phyloP scores from a whole-genome alignment of 2,113 vertebrate genomes.

The Heptranchias perlo region DNA sequence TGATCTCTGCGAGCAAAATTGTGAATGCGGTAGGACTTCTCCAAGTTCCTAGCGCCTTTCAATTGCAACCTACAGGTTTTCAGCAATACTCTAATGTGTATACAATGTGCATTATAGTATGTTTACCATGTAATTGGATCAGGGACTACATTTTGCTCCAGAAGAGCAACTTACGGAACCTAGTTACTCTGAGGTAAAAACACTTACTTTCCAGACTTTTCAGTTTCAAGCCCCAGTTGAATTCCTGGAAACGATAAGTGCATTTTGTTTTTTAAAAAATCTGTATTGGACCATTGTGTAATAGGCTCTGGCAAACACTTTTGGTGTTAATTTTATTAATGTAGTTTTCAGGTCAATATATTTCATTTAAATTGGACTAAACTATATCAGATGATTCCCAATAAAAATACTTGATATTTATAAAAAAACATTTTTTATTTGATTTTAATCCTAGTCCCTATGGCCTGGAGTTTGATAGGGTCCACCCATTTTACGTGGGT shows the following conservation, averaged over 20 bases:
- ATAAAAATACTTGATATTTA: background rate
- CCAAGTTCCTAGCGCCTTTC: background rate
- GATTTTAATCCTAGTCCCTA: no score
- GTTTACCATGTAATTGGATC: background rate
- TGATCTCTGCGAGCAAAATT: background rate
- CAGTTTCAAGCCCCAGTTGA: no score
- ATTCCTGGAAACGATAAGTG: no score
- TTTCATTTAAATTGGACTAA: background rate
- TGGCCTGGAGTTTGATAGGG: no score
- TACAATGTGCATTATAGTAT: background rate
- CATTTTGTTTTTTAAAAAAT: no score
- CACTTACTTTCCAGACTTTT: no score
- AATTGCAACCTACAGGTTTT: background rate
- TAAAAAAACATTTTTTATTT: background rate
- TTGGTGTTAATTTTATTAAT: background rate
- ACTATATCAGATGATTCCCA: background rate
- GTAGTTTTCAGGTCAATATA: background rate
- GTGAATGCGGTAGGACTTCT: background rate
- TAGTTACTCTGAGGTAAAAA: no score
- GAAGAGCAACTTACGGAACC: background rate
- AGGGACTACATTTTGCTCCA: background rate
- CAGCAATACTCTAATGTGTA: background rate
- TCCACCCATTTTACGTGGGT: no score
- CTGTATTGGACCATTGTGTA: no score
- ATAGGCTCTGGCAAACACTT: background rate